Base-by-base conservation (phyloP, 2,797 vertebrate species). In the Phalloptychus januarius region DNA sequence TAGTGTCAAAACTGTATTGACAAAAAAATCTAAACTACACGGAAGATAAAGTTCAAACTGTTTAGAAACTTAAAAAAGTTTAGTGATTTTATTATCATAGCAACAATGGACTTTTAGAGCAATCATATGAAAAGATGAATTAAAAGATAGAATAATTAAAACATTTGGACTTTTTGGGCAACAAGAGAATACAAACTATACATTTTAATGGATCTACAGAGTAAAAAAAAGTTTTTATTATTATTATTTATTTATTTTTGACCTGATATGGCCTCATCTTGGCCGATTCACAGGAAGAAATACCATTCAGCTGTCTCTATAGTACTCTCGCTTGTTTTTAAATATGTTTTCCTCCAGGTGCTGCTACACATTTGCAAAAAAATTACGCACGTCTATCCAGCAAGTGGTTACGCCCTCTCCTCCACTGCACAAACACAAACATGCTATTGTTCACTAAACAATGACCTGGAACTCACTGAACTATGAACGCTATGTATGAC, bases 381-480 rank as follows among this genome's bases (percentile, higher is more conserved):
- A 31, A 54, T 8, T n/a, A 28, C 23, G 15, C 15, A 40, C 72
- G 48, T 75, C 73, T 36, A 25, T 61, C 42, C 5, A 58, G 23
- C 36, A 46, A 50, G 10, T 8, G 40, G 1, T 46, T 42, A 44
- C 67, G 0, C 71, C 81, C 78, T 83, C 74, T 76, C 72, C 75
- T 80, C 69, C 42, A 45, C 46, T 11, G 48, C 72, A 83, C 74
- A 81, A 70, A 79, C 44, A 50, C 58, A 44, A 56, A 46, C 52
- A 71, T 79, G 23, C 67, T 33, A 89, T 86, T 87, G 72, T 84
- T 83, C 82, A 82, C 82, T 86, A 83, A 83, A 93, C 91, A 93
- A 93, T 91, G 86, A 89, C 87, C 87, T 85, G 88, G 86, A 80
- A 56, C 84, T 90, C 84, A 74, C 56, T 92, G 80, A 86, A 85